Conservation (phyloP, 1,140 invertebrate species). For the Caenorhabditis briggsae region DNA sequence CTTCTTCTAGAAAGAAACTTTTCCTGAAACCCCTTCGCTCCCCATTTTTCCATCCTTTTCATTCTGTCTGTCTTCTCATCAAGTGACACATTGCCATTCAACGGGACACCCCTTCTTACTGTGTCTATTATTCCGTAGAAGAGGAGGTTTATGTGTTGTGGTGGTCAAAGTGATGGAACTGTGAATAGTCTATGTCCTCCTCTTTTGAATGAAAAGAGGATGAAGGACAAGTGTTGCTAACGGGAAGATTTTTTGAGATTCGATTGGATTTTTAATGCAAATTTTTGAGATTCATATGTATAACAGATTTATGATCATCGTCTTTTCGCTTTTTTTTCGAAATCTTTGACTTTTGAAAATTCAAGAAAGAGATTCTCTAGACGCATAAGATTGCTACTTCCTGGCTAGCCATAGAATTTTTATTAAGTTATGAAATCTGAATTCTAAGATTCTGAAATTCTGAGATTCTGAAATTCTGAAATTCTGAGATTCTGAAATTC, state of each 20-base stretch:
- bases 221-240: slow-evolving; percentile 46
- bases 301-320: slow-evolving; percentile 21
- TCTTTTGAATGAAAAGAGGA: background rate
- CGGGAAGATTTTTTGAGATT: background rate
- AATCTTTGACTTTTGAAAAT: background rate
- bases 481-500: no score
- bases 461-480: no score
- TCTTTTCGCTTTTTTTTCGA: background rate
- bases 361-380: no score
- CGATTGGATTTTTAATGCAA: background rate
- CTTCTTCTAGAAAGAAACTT: background rate
- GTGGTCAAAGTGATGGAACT: slow-evolving; percentile 53
- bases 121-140: background rate
- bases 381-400: no score
- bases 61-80: background rate
- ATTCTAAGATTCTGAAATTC: no score
- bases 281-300: background rate
- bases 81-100: slow-evolving; percentile 2
- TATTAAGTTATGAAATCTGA: no score
- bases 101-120: background rate
- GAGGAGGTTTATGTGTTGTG: slow-evolving; percentile 38
- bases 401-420: no score
- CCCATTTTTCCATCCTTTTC: background rate
- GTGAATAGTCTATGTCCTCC: slow-evolving; percentile 40
- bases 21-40: background rate